Evolutionary conservation across 64 coral and sea anemone genomes (phyloP).

Genomic region (Porites lutea): DNA sequence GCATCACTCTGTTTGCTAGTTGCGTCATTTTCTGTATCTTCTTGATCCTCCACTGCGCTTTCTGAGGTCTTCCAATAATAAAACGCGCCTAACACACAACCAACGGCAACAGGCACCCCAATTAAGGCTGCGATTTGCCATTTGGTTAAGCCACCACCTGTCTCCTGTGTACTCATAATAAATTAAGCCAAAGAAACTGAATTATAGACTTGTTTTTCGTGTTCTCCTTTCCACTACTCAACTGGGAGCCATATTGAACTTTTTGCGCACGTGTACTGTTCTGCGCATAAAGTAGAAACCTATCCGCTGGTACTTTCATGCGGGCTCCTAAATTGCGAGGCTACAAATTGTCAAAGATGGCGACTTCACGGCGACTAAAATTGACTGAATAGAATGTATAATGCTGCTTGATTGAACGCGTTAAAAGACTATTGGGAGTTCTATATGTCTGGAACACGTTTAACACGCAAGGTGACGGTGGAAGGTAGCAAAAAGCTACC

Average conservation of each 20-base stretch:
- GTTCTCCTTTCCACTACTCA: no score
- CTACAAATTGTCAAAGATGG: constrained; percentile 11
- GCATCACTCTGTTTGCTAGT: neutral
- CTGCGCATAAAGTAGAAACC: constrained; percentile 35
- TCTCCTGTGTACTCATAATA: constrained; percentile 69
- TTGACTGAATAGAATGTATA: no score
- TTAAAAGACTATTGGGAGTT: neutral
- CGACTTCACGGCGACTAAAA: neutral
- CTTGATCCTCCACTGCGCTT: neutral
- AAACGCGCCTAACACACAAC: constrained; percentile 34
- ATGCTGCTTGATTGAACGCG: neutral
- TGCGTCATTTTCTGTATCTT: constrained; percentile 19
- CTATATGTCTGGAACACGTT: constrained; percentile 88
- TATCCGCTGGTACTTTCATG: neutral
- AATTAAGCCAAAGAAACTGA: constrained; percentile 1
- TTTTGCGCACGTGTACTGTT: constrained; percentile 34
- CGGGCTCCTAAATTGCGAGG: constrained; percentile 20
- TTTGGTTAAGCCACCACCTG: constrained; percentile 40
- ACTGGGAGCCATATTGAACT: constrained; percentile 26
- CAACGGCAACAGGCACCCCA: constrained; percentile 54
- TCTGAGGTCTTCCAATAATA: constrained; percentile 45
- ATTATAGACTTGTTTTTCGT: neutral
- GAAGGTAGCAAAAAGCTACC: constrained; percentile 91
- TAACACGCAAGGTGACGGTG: constrained; percentile 97
- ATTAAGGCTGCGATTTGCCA: constrained; percentile 65